Conservation (phyloP, 2,797 vertebrate species). For the Setipinna tenuifilis region DNA sequence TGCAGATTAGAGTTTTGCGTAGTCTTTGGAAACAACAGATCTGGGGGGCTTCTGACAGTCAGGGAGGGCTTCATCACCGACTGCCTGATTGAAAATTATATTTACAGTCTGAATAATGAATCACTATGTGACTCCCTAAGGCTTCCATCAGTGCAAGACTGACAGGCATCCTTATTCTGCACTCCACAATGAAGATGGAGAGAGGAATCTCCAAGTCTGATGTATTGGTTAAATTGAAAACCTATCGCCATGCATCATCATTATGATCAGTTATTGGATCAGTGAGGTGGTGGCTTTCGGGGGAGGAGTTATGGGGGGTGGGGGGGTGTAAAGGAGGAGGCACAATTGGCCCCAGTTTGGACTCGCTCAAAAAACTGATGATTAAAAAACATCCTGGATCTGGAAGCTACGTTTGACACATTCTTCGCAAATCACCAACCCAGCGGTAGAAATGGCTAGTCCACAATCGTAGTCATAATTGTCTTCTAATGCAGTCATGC, state of each 20-base stretch:
- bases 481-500: background rate
- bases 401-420: background rate
- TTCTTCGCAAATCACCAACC: background rate
- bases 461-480: background rate
- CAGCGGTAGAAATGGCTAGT: background rate
- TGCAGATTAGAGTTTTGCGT: background rate
- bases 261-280: constrained; percentile 72
- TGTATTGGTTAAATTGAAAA: constrained; percentile 70
- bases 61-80: constrained; percentile 43
- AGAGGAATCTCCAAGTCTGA: constrained; percentile 68
- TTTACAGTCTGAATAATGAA: constrained; percentile 67
- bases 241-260: constrained; percentile 71
- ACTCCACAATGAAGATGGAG: constrained; percentile 71
- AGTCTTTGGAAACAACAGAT: background rate
- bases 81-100: constrained; percentile 63
- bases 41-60: constrained; percentile 26
- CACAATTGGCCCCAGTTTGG: constrained; percentile 67
- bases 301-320: background rate
- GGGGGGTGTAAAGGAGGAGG: constrained; percentile 50
- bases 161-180: constrained; percentile 60
- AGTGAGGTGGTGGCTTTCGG: constrained; percentile 24
- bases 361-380: constrained; percentile 62
- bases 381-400: background rate
- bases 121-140: constrained; percentile 50
- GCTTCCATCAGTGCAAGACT: constrained; percentile 61